Evolutionary conservation across 1,140 invertebrate genomes (phyloP).

Genomic region (Leptinotarsa defecta): DNA sequence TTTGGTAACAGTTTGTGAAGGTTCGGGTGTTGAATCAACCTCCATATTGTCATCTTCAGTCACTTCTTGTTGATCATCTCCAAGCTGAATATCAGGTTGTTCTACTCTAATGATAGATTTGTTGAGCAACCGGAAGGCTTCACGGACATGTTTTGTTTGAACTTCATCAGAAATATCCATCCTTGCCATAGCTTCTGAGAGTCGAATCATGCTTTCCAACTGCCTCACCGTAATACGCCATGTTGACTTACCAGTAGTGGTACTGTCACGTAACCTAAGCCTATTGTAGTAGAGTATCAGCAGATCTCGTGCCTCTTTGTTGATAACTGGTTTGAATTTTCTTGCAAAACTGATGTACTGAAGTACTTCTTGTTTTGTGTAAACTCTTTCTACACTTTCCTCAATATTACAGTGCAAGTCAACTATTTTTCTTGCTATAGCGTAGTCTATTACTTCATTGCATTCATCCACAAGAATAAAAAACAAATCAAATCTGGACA

Average conservation of each 20-base stretch:
- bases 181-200: constrained; percentile 95
- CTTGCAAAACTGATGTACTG: constrained; percentile 96
- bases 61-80: constrained; percentile 64
- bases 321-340: constrained; percentile 93
- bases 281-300: constrained; percentile 59
- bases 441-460: constrained; percentile 93
- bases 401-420: constrained; percentile 87
- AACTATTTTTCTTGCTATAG: constrained; percentile 94
- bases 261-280: constrained; percentile 75
- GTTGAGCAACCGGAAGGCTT: constrained; percentile 93
- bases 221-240: constrained; percentile 99
- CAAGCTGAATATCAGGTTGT: constrained; percentile 94
- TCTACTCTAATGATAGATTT: constrained; percentile 98
- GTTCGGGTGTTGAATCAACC: constrained; percentile 46
- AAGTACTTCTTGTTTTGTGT: constrained; percentile 85
- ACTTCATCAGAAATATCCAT: constrained; percentile 93
- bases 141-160: constrained; percentile 84
- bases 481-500: constrained; percentile 99
- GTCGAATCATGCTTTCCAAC: constrained; percentile 93
- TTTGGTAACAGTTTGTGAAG: constrained; percentile 59
- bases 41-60: constrained; percentile 60
- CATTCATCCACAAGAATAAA: constrained; percentile 97
- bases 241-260: constrained; percentile 72
- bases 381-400: constrained; percentile 74
- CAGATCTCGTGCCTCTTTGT: constrained; percentile 79